These are phyloP conservation scores for Microctonus hyperodae DNA, from an alignment of 2,888 invertebrate genomes.

Conservation along the genomic window DNA sequence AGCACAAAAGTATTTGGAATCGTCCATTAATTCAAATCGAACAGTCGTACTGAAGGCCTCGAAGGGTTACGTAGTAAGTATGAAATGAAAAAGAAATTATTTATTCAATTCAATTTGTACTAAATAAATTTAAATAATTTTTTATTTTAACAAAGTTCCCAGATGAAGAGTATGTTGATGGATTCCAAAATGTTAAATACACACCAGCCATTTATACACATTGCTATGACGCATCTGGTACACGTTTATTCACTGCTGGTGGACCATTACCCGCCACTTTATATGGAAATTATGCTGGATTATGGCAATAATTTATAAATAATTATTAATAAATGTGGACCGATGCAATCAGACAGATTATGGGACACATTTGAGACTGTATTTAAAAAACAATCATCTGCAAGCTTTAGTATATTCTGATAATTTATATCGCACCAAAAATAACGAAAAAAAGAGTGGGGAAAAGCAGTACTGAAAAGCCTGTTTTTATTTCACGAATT, in stretches of 20 bases:
- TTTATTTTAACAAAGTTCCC: slow-evolving; percentile 71
- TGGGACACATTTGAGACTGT: neutral
- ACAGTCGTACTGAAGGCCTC: slow-evolving; percentile 88
- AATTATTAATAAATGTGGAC: neutral
- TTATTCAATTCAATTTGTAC: slow-evolving; percentile 58
- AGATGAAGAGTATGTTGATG: slow-evolving; percentile 83
- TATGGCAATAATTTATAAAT: slow-evolving; percentile 78
- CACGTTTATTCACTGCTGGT: slow-evolving; percentile 91
- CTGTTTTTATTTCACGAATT: neutral
- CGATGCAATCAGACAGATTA: neutral
- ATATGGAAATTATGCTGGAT: slow-evolving; percentile 92
- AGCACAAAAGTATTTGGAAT: slow-evolving; percentile 90
- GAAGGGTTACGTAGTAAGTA: slow-evolving; percentile 85
- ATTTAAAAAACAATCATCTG: neutral
- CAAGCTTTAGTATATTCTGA: neutral
- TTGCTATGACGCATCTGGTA: slow-evolving; percentile 92
- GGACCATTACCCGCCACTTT: slow-evolving; percentile 92
- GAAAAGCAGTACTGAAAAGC: neutral
- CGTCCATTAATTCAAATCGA: slow-evolving; percentile 86
- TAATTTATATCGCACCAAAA: neutral
- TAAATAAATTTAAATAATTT: neutral
- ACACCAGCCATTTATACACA: slow-evolving; percentile 96
- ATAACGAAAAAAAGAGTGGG: neutral
- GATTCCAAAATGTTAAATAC: slow-evolving; percentile 85
- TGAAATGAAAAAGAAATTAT: slow-evolving; percentile 61